Percentiles rank a stretch among this genome's conserved stretches.
Evolutionary conservation across 2,888 invertebrate genomes (phyloP).

Genomic region (Drosophila stalkeri): DNA sequence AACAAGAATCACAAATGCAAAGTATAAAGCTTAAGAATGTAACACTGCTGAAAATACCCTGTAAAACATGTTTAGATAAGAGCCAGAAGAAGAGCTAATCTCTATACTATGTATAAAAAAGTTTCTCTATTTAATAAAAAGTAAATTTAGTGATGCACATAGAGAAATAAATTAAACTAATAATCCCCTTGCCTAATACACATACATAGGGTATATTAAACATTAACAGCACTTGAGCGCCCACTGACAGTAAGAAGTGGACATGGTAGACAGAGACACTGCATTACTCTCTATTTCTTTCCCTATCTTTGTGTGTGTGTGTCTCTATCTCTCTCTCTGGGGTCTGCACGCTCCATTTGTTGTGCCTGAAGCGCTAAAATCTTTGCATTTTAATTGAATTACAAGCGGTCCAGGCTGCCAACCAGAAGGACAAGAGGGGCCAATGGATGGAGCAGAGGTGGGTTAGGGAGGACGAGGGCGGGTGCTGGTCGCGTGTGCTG

Average conservation of each 20-base stretch:
- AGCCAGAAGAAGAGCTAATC: too few relatives aligned
- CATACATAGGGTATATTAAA: slow-evolving; percentile 27
- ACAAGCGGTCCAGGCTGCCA: slow-evolving; percentile 49
- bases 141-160: not conserved
- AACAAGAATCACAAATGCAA: slow-evolving; percentile 11
- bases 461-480: slow-evolving; percentile 4
- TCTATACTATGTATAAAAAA: too few relatives aligned
- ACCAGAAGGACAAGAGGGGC: slow-evolving; percentile 6
- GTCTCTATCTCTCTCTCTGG: not conserved
- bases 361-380: slow-evolving; percentile 56
- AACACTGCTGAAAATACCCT: slow-evolving; percentile 10
- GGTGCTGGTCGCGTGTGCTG: slow-evolving; percentile 61
- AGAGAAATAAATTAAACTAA: not conserved
- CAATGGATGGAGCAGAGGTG: not conserved
- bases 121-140: not conserved
- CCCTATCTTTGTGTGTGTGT: not conserved
- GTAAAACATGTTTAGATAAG: not conserved
- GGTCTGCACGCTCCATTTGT: slow-evolving; percentile 63
- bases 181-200: not conserved
- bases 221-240: slow-evolving; percentile 15
- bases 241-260: slow-evolving; percentile 46
- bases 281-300: not conserved
- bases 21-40: not conserved
- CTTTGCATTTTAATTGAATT: slow-evolving; percentile 76
- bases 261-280: slow-evolving; percentile 18